Conservation (phyloP, 2,113 vertebrate genomes). For the crab-eating macaque (Macaca fascicularis) region DNA sequence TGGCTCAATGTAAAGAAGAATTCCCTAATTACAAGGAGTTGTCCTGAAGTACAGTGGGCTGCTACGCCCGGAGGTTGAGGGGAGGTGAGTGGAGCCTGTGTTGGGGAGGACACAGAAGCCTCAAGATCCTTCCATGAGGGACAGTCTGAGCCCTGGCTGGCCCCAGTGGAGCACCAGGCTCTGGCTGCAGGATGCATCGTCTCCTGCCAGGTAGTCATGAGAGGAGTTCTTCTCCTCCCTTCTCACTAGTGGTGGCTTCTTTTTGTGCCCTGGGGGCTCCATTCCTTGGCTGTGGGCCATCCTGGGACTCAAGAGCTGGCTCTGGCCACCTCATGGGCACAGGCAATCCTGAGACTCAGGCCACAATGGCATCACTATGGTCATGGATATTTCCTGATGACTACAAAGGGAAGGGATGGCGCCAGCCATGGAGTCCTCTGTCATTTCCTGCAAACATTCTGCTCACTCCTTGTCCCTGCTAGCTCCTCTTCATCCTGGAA, state of each 20-base stretch:
- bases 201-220: neutral
- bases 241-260: neutral
- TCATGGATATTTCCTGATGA: neutral
- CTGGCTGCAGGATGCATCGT: neutral
- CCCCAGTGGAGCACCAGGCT: neutral
- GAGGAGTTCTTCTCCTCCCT: neutral
- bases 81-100: neutral
- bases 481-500: neutral
- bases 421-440: rapidly evolving
- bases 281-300: neutral
- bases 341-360: neutral
- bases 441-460: neutral
- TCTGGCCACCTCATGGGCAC: neutral
- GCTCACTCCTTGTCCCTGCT: neutral
- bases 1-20: neutral
- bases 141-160: neutral
- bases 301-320: neutral
- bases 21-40: too few species aligned
- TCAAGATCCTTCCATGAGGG: neutral
- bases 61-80: too few species aligned
- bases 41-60: neutral
- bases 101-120: neutral
- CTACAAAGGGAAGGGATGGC: neutral
- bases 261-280: neutral
- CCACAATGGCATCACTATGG: rapidly evolving